These are phyloP conservation scores for Plagiodera versicolora DNA, from an alignment of 2,888 invertebrate genomes.

Conservation along the genomic window DNA sequence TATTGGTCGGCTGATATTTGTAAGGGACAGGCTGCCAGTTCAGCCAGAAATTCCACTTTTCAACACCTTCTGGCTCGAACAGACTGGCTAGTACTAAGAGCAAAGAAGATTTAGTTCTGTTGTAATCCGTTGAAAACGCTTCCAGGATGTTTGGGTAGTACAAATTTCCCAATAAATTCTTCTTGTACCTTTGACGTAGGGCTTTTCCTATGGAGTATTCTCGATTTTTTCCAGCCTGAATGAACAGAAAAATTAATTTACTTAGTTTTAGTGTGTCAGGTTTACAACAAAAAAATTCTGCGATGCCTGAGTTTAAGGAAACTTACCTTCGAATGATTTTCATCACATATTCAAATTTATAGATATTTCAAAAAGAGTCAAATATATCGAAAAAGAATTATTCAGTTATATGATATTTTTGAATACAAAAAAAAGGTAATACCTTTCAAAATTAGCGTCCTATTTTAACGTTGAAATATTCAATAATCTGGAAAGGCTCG, in stretches of 20 bases:
- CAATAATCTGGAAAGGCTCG: no score
- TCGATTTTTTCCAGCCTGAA: constrained; percentile 37
- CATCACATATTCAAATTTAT: no score
- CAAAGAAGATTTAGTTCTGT: constrained; percentile 73
- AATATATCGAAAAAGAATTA: no score
- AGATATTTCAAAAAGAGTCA: no score
- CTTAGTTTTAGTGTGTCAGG: no score
- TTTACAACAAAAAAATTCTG: no score
- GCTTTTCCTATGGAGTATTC: constrained; percentile 63
- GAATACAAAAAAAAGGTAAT: no score
- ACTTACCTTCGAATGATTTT: no score
- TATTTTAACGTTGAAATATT: no score
- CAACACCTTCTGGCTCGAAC: constrained; percentile 58
- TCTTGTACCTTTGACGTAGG: constrained; percentile 63
- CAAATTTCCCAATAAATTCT: constrained; percentile 58
- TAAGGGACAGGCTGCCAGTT: constrained; percentile 78
- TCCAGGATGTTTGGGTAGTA: constrained; percentile 61
- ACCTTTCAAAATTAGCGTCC: no score
- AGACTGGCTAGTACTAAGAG: constrained; percentile 68
- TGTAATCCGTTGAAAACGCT: constrained; percentile 68
- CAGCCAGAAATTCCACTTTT: constrained; percentile 12
- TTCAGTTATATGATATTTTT: no score
- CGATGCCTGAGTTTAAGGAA: no score
- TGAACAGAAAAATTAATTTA: background rate
- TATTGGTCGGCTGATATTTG: constrained; percentile 59